Evolutionary conservation across 2,113 vertebrate species (phyloP).

Genomic region (Oplegnathus fasciatus): DNA sequence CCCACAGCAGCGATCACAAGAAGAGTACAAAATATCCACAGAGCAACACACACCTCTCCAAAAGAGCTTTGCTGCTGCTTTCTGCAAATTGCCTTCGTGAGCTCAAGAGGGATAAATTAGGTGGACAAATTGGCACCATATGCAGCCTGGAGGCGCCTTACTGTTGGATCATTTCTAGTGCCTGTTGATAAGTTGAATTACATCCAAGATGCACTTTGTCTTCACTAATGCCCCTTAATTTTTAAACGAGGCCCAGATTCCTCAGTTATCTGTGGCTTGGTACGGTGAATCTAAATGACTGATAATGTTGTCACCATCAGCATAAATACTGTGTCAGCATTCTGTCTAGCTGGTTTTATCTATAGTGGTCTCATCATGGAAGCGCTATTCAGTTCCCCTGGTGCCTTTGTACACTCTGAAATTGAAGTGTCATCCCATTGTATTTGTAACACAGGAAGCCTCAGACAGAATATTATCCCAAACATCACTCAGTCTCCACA

Average conservation of each 20-base stretch:
- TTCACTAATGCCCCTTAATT: slow-evolving; percentile 28
- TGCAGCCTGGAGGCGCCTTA: slow-evolving; percentile 11
- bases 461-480: slow-evolving; percentile 39
- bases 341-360: slow-evolving; percentile 22
- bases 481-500: slow-evolving; percentile 13
- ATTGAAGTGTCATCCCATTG: slow-evolving; percentile 33
- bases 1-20: slow-evolving; percentile 33
- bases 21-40: slow-evolving; percentile 23
- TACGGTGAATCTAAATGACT: slow-evolving; percentile 21
- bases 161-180: slow-evolving; percentile 1
- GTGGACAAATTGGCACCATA: slow-evolving; percentile 47
- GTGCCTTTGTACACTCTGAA: slow-evolving; percentile 15
- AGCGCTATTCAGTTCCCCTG: neutral
- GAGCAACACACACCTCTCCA: slow-evolving; percentile 16
- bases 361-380: neutral
- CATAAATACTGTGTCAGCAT: slow-evolving; percentile 24
- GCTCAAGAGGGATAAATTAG: slow-evolving; percentile 45
- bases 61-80: slow-evolving; percentile 41
- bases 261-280: slow-evolving; percentile 1
- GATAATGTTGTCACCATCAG: neutral
- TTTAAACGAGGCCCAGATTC: slow-evolving; percentile 30
- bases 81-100: slow-evolving; percentile 38
- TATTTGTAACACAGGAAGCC: neutral
- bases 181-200: slow-evolving; percentile 16
- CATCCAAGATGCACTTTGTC: slow-evolving; percentile 39